A percentile compares a stretch with the other conserved stretches of the same genome.
Conservation (phyloP, 2,888 invertebrate genomes). For the Urechis unicinctus region DNA sequence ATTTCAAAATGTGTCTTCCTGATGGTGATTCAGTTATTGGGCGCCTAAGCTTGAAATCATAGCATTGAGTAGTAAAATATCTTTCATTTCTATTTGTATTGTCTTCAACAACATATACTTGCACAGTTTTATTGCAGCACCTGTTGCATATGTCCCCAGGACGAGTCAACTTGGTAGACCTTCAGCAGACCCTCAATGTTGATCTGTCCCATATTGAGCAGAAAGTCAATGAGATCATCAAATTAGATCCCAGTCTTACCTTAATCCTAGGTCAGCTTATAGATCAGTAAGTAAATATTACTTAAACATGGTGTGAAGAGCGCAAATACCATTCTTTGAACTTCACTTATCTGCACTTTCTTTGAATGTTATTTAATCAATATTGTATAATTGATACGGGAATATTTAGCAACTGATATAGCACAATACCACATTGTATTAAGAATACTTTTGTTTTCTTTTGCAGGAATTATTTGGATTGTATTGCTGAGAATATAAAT, state of each 20-base stretch:
- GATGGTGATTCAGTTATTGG: too few species aligned
- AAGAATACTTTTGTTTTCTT: conserved; percentile 3
- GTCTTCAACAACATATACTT: too few species aligned
- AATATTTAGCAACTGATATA: too few species aligned
- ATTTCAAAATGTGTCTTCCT: too few species aligned
- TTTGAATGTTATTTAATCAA: neutral
- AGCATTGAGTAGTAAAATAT: too few species aligned
- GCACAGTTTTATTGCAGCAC: too few species aligned
- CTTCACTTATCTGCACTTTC: too few species aligned
- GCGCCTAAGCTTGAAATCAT: too few species aligned
- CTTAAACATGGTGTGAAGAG: neutral
- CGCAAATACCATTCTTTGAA: neutral
- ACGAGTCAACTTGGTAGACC: conserved; percentile 78
- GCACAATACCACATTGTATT: neutral
- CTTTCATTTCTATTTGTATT: too few species aligned
- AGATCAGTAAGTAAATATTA: conserved; percentile 54
- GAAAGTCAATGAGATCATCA: conserved; percentile 64
- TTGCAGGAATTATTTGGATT: conserved; percentile 66
- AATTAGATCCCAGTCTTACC: conserved; percentile 63
- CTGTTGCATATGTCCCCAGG: too few species aligned
- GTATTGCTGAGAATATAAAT: conserved; percentile 83
- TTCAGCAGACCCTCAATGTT: conserved; percentile 81
- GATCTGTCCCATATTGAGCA: conserved; percentile 73
- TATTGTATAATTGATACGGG: too few species aligned
- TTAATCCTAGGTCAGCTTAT: conserved; percentile 86